Base-by-base conservation (phyloP, 2,797 vertebrate genomes). In the Atherinosoma microstoma region DNA sequence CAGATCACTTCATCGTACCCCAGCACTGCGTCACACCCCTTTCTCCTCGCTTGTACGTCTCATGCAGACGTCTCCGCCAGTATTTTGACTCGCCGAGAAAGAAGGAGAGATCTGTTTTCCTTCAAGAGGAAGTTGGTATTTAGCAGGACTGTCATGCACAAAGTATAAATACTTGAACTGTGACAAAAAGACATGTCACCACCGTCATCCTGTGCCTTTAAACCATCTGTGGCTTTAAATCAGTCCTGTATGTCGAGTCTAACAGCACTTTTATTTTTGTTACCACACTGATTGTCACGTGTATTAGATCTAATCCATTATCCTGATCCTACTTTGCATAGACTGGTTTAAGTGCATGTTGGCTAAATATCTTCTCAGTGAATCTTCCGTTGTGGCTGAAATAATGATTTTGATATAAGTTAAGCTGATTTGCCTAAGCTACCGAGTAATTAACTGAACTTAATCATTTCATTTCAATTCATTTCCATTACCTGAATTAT, bases 381-480 rank as follows among this genome's bases (percentile, higher is more conserved):
- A 92, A 88, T 89, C 84, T 87, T 78, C 84, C 78, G 62, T 81
- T 79, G 76, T 73, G 76, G 69, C 83, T 84, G 86, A 88, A 92
- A 89, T 89, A 87, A 87, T 80, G 82, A 90, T 91, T 92, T 91
- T 85, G 87, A 91, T 92, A 88, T 85, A 91, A 91, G 85, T 90
- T 88, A 86, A 92, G 89, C 91, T 90, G 91, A 93, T 94, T 93
- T 91, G 87, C 90, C 82, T 89, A 90, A 93, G 90, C 91, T 89
- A 85, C 87, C 59, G 74, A 85, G 82, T 93, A 93, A 91, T 91
- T 91, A 93, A 92, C 89, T 91, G 77, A 90, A 93, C 90, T 87
- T 93, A 93, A 94, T 93, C 87, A 91, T 92, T 93, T 91, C 86
- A 91, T 94, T 92, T 89, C 85, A 86, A 92, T 92, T 93, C 92